Evolutionary conservation across 2,797 vertebrate genomes (phyloP).

Genomic region (Sciaenops ocellatus): DNA sequence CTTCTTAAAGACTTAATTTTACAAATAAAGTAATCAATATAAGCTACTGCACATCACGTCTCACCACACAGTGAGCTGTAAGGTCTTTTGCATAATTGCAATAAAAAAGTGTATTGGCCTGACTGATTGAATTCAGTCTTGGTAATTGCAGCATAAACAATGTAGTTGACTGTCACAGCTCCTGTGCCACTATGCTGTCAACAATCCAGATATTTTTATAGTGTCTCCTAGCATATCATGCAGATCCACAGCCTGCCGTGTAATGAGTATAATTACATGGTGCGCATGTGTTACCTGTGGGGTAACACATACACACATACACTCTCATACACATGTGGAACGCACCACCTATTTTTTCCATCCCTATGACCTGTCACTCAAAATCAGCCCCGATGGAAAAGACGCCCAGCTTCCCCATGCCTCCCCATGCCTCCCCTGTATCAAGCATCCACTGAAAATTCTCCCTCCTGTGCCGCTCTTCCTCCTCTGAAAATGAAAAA

Average conservation of each 20-base stretch:
- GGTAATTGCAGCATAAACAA: constrained; percentile 87
- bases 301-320: constrained; percentile 52
- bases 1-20: constrained; percentile 85
- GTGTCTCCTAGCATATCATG: constrained; percentile 77
- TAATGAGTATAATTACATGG: constrained; percentile 88
- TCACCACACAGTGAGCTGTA: constrained; percentile 76
- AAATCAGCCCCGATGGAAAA: constrained; percentile 73
- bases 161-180: constrained; percentile 83
- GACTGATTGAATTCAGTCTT: constrained; percentile 86
- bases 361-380: constrained; percentile 81
- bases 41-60: constrained; percentile 80
- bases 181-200: constrained; percentile 79
- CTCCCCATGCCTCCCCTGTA: constrained; percentile 19
- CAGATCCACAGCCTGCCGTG: constrained; percentile 81
- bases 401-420: constrained; percentile 40
- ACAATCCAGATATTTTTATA: constrained; percentile 80
- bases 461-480: constrained; percentile 8
- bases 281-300: constrained; percentile 85
- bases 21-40: constrained; percentile 85
- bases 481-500: constrained; percentile 28
- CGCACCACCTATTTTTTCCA: constrained; percentile 56
- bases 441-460: constrained; percentile 44
- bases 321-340: constrained; percentile 57
- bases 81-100: constrained; percentile 86
- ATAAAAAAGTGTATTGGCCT: constrained; percentile 84